Evolutionary conservation across 2,797 vertebrate genomes (phyloP).

Genomic region (Aplochiton taeniatus): DNA sequence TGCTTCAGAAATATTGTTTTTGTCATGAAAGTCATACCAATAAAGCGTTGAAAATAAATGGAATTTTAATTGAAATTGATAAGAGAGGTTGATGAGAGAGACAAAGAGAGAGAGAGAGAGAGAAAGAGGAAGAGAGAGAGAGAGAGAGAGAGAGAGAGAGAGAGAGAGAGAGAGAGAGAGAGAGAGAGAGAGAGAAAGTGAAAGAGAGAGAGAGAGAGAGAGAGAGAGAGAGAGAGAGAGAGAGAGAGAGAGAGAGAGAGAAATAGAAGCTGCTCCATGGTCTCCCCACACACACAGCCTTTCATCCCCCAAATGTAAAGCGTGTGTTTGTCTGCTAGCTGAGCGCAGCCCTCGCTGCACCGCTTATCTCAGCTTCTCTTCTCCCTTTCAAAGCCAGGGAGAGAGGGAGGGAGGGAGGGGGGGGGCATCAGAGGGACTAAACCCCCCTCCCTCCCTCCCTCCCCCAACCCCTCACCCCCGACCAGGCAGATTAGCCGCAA

Average conservation of each 20-base stretch:
- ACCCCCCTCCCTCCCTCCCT: conserved; percentile 59
- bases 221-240: background rate
- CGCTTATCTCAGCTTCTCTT: conserved; percentile 58
- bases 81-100: background rate
- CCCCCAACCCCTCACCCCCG: conserved; percentile 58
- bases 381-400: conserved; percentile 34
- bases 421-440: conserved; percentile 57
- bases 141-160: background rate
- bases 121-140: background rate
- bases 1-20: no score
- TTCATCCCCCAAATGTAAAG: conserved; percentile 34
- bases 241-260: conserved; percentile 13
- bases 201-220: background rate
- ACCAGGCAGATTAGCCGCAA: conserved; percentile 33
- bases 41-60: no score
- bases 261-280: conserved; percentile 13
- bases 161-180: background rate
- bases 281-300: conserved; percentile 24
- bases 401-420: conserved; percentile 40
- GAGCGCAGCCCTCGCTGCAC: conserved; percentile 30
- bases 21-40: no score
- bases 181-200: background rate
- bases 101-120: background rate
- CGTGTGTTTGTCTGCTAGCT: conserved; percentile 44
- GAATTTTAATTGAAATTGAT: background rate